A percentile compares a stretch with the other conserved stretches of the same genome.
phyloP scores from a whole-genome alignment of 2,797 vertebrate genomes.

The Avahi laniger region DNA sequence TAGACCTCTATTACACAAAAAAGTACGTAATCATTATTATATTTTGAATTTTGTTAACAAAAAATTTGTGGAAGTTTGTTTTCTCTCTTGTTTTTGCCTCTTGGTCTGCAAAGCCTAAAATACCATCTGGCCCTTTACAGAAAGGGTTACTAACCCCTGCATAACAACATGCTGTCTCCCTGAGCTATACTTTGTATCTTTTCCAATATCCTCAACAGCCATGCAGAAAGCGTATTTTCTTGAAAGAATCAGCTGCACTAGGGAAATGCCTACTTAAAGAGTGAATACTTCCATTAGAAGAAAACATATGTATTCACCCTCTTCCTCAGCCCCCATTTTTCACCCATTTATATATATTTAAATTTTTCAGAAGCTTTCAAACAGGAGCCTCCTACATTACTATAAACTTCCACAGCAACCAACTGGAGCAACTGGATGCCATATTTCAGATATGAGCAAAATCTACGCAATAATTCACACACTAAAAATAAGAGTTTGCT shows the following conservation, averaged over 20 bases:
- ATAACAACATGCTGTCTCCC: neutral
- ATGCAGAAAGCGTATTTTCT: neutral
- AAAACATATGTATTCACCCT: neutral
- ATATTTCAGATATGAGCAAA: slow-evolving; percentile 31
- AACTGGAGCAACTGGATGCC: neutral
- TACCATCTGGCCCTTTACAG: neutral
- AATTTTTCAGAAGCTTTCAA: slow-evolving; percentile 28
- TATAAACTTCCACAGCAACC: slow-evolving; percentile 22
- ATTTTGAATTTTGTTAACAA: slow-evolving; percentile 33
- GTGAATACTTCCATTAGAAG: neutral
- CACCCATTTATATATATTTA: slow-evolving; percentile 15
- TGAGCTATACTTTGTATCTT: neutral
- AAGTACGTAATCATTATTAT: neutral
- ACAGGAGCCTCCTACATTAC: slow-evolving; percentile 14
- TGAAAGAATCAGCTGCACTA: slow-evolving; percentile 19
- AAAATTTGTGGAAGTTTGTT: neutral
- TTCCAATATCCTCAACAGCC: neutral
- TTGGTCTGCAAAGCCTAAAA: slow-evolving; percentile 21
- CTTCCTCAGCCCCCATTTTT: neutral
- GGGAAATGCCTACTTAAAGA: slow-evolving; percentile 33
- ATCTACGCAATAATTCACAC: slow-evolving; percentile 22
- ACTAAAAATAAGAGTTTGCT: slow-evolving; percentile 28
- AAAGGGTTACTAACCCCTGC: neutral
- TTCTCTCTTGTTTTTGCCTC: slow-evolving; percentile 42
- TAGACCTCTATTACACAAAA: neutral